Conservation (phyloP, 1,140 invertebrate genomes). For the Aphaenogaster floridana region DNA sequence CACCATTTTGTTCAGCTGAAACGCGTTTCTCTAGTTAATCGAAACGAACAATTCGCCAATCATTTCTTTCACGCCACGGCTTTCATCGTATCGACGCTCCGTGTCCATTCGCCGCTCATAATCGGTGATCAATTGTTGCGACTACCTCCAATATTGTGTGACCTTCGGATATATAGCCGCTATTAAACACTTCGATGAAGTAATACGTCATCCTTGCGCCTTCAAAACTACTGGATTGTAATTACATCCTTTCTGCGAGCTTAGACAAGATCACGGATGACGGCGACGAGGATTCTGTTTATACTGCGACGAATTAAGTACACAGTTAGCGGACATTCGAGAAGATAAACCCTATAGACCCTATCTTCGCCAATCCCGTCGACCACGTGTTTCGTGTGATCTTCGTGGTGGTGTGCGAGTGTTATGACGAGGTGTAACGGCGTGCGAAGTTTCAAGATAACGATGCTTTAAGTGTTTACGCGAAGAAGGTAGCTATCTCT, state of each 20-base stretch:
- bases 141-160: neutral
- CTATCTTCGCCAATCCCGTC: neutral
- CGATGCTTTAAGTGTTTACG: constrained; percentile 22
- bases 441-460: neutral
- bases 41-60: constrained; percentile 22
- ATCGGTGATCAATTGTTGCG: constrained; percentile 28
- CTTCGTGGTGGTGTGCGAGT: neutral
- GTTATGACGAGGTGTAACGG: constrained; percentile 1
- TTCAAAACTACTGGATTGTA: neutral
- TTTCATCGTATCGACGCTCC: neutral
- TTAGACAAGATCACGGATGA: neutral
- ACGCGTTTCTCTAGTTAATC: neutral
- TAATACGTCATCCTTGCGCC: neutral
- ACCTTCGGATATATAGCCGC: neutral
- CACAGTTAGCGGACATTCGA: neutral
- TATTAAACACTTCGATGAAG: neutral
- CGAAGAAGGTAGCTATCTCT: neutral
- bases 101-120: neutral
- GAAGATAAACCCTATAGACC: neutral
- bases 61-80: neutral
- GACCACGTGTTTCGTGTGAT: constrained; percentile 21
- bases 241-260: neutral
- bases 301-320: neutral
- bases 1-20: too few relatives aligned
- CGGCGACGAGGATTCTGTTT: neutral